Conservation (phyloP, 2,888 invertebrate species). For the Idaea dimidiata region DNA sequence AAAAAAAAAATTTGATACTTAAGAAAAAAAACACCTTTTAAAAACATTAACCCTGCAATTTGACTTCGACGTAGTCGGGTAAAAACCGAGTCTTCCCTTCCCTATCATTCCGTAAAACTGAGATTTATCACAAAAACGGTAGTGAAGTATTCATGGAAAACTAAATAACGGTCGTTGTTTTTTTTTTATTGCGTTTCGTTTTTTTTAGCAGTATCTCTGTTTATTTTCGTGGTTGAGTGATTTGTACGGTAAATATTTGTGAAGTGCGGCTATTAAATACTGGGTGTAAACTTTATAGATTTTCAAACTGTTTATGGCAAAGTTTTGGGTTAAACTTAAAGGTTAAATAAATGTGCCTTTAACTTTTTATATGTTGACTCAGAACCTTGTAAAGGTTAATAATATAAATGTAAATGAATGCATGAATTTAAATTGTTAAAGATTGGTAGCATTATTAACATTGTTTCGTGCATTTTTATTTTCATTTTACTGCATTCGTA, state of each 20-base stretch:
- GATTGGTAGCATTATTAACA: no score
- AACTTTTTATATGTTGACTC: not conserved
- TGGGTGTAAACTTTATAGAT: slow-evolving; percentile 17
- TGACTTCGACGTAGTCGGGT: slow-evolving; percentile 8
- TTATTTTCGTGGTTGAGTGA: slow-evolving; percentile 72
- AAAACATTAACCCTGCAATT: no score
- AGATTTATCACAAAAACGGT: slow-evolving; percentile 68
- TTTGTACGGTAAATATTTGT: slow-evolving; percentile 67
- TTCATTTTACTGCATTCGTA: no score
- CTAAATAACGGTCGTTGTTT: slow-evolving; percentile 69
- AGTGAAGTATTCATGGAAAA: slow-evolving; percentile 77
- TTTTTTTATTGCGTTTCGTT: slow-evolving; percentile 75
- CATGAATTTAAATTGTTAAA: no score
- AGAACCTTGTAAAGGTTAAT: no score
- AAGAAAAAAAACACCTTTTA: no score
- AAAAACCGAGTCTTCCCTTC: slow-evolving; percentile 13
- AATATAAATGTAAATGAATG: no score
- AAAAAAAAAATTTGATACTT: no score
- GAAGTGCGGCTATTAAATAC: slow-evolving; percentile 50
- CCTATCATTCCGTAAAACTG: slow-evolving; percentile 32
- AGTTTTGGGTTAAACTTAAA: not conserved
- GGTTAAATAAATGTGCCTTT: not conserved
- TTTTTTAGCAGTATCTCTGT: slow-evolving; percentile 64
- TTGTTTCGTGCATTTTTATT: no score
- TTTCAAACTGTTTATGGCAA: slow-evolving; percentile 10